Evolutionary conservation across 2,797 vertebrate species (phyloP).

Genomic region (Hydrocynus forskahlii): DNA sequence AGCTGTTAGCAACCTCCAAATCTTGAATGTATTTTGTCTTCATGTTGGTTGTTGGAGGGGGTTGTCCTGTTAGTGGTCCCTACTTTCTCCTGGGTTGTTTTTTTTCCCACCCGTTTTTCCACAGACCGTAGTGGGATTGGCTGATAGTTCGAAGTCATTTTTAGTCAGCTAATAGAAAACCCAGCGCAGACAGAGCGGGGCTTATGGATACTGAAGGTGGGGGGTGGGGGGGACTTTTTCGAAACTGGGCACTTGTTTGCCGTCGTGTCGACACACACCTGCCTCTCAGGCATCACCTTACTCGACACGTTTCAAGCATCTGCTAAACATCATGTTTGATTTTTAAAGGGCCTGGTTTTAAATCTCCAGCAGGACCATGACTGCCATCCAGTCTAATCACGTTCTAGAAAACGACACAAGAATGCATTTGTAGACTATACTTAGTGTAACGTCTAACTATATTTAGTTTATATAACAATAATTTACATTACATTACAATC

Average conservation of each 20-base stretch:
- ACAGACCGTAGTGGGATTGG: background rate
- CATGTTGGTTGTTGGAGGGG: background rate
- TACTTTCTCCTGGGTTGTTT: background rate
- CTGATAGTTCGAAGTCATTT: background rate
- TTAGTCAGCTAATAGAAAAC: background rate
- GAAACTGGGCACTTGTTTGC: background rate
- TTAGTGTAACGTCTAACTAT: background rate
- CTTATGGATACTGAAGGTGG: background rate
- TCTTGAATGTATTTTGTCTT: background rate
- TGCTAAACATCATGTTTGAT: slow-evolving; percentile 12
- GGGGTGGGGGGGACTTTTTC: background rate
- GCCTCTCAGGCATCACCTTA: background rate
- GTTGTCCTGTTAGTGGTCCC: background rate
- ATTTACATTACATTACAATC: too few species aligned
- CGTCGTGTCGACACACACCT: background rate
- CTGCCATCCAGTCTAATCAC: too few species aligned
- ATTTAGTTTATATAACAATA: too few species aligned
- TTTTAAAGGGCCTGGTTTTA: background rate
- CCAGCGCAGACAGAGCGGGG: background rate
- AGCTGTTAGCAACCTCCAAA: background rate
- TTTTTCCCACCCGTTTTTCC: background rate
- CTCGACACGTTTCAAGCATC: slow-evolving; percentile 13
- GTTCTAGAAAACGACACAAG: too few species aligned
- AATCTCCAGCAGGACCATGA: background rate
- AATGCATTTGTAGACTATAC: background rate